Conservation (phyloP, 2,113 vertebrate genomes). For the cattle (Bos taurus) region DNA sequence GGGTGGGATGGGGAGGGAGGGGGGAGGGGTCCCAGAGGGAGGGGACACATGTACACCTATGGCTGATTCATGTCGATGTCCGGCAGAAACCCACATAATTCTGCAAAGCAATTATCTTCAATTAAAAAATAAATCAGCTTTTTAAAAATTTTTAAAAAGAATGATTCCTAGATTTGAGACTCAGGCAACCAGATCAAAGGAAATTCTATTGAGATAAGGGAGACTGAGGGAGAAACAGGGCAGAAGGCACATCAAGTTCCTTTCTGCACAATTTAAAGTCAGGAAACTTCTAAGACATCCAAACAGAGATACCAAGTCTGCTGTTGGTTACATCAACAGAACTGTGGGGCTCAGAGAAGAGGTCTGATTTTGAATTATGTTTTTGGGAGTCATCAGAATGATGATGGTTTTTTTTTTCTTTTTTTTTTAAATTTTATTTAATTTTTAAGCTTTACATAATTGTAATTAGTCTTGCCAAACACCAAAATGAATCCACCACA, state of each 20-base stretch:
- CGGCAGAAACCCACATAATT: background rate
- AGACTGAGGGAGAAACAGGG: background rate
- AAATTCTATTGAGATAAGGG: slow-evolving; percentile 13
- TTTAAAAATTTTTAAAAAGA: background rate
- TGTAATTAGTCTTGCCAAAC: too few species aligned
- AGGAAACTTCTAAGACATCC: background rate
- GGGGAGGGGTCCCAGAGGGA: background rate
- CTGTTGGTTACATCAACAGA: background rate
- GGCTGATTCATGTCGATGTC: background rate
- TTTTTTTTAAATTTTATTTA: too few species aligned
- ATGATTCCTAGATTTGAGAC: background rate
- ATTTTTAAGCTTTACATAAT: too few species aligned
- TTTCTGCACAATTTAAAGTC: background rate
- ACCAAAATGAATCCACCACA: too few species aligned
- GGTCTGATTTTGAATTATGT: background rate
- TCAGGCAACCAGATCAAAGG: background rate
- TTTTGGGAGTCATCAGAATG: background rate
- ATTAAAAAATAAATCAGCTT: background rate
- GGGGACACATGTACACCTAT: background rate
- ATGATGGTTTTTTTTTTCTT: background rate
- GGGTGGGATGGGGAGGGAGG: background rate
- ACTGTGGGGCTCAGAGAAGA: background rate
- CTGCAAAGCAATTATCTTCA: background rate
- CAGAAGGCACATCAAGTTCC: background rate
- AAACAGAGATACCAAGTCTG: background rate